Percentiles rank a stretch among this genome's conserved stretches.
These are phyloP conservation scores for Drosophila borborema DNA, from an alignment of 2,888 invertebrate genomes.

Conservation along the genomic window DNA sequence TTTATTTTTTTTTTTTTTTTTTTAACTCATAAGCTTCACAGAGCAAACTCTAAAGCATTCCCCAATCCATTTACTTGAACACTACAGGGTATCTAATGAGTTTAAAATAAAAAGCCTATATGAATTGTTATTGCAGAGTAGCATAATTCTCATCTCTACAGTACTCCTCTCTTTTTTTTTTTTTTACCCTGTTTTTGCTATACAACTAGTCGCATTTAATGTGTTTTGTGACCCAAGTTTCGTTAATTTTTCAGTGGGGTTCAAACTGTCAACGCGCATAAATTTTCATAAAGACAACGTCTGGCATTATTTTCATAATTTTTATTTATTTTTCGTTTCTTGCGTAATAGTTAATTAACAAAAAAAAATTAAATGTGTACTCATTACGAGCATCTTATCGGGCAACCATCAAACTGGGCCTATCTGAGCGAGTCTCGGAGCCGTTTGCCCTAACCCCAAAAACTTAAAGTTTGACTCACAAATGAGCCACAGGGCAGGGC, in stretches of 20 bases:
- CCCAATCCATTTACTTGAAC: neutral
- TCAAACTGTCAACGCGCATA: constrained; percentile 76
- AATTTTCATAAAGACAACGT: constrained; percentile 66
- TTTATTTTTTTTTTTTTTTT: too few species aligned
- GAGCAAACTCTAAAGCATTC: neutral
- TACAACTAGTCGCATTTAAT: constrained; percentile 58
- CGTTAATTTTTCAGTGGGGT: constrained; percentile 71
- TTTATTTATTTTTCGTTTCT: constrained; percentile 41
- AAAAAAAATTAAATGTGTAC: constrained; percentile 70
- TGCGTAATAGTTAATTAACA: constrained; percentile 75
- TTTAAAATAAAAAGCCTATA: neutral
- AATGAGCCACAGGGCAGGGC: constrained; percentile 50
- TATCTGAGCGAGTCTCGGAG: constrained; percentile 20
- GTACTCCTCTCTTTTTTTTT: constrained; percentile 1
- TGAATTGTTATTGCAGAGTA: constrained; percentile 14
- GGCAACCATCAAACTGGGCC: constrained; percentile 39
- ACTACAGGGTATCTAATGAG: constrained; percentile 31
- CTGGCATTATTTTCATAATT: constrained; percentile 70
- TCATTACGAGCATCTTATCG: constrained; percentile 73
- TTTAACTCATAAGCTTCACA: too few species aligned
- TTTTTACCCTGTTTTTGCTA: constrained; percentile 22
- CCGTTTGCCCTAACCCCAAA: constrained; percentile 24
- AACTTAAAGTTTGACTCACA: constrained; percentile 64
- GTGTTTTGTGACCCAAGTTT: constrained; percentile 70
- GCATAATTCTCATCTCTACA: neutral